These are phyloP conservation scores for Argopecten irradians DNA, from an alignment of 1,140 invertebrate species.

Conservation along the genomic window DNA sequence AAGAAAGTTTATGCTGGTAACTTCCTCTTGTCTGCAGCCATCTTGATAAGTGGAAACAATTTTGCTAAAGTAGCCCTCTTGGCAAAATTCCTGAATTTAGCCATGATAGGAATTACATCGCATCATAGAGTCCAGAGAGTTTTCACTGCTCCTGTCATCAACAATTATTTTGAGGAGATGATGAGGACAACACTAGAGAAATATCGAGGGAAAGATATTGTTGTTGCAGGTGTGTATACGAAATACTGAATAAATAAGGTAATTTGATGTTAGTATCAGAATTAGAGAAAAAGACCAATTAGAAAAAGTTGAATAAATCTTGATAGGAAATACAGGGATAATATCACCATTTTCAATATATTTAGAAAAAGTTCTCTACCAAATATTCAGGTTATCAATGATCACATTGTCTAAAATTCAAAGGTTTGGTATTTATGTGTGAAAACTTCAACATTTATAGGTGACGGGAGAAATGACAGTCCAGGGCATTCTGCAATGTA, in stretches of 20 bases:
- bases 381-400: too few relatives aligned
- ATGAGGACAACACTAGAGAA: not conserved
- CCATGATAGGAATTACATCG: not conserved
- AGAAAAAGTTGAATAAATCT: too few relatives aligned
- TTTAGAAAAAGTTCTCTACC: too few relatives aligned
- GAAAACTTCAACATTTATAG: not conserved
- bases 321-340: too few relatives aligned
- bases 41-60: constrained; percentile 48
- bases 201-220: too few relatives aligned
- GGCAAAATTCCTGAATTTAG: constrained; percentile 37
- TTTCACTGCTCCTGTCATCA: constrained; percentile 42
- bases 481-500: constrained; percentile 28
- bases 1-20: constrained; percentile 49
- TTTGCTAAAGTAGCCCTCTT: constrained; percentile 47
- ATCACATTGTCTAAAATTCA: too few relatives aligned
- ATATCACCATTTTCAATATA: too few relatives aligned
- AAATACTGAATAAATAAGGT: too few relatives aligned
- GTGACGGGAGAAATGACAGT: constrained; percentile 35
- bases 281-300: too few relatives aligned
- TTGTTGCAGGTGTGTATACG: too few relatives aligned
- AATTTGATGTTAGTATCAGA: too few relatives aligned
- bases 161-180: constrained; percentile 33
- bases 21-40: constrained; percentile 35
- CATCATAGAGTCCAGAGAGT: constrained; percentile 41
- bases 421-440: too few relatives aligned